Base-by-base conservation (phyloP, 2,113 vertebrate genomes). In the Siphamia tubifer region DNA sequence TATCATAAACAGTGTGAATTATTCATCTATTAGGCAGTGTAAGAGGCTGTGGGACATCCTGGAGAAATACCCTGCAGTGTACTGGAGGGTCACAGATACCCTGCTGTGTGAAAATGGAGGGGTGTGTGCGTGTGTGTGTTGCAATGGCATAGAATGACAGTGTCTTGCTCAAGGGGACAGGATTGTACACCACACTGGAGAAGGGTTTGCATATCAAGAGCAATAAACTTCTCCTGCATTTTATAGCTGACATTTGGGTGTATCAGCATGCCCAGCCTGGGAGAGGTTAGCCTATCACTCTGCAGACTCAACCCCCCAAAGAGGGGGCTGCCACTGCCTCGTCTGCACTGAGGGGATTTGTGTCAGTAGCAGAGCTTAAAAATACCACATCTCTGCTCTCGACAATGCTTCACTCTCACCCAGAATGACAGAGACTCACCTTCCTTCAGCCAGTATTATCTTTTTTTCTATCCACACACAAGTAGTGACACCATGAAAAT, bases 221-320 rank as follows among this genome's bases (percentile, higher is more conserved):
- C 89, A 93, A 91, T 90, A 90, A 88, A 92, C 90, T 86, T 92
- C 81, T 80, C 83, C 81, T 81, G 84, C 87, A 79, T 91, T 88
- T 90, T 71, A 83, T 77, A 82, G 79, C 81, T 91, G 89, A 92
- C 89, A 92, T 91, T 92, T 91, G 77, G 86, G 88, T 84, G 90
- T 84, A 91, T 91, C 88, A 87, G 90, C 90, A 83, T 86, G 87
- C 79, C 77, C 35, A 86, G 84, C 75, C 86, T 82, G 84, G 72
- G 78, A 79, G 71, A 79, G 79, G 84, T 74, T 74, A 74, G 82
- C 67, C 78, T 72, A 53, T 65, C 51, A 67, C 83, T 64, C 83
- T 85, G 82, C 76, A 54, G 85, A 82, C 65, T 52, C 51, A 78
- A 89, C 86, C 86, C 86, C 69, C n/a, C n/a, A n/a, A n/a, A n/a